Evolutionary conservation across 2,888 invertebrate genomes (phyloP), one percentile per base, ranked within the genome.

Genomic region (Lepidochitona cinerea): DNA sequence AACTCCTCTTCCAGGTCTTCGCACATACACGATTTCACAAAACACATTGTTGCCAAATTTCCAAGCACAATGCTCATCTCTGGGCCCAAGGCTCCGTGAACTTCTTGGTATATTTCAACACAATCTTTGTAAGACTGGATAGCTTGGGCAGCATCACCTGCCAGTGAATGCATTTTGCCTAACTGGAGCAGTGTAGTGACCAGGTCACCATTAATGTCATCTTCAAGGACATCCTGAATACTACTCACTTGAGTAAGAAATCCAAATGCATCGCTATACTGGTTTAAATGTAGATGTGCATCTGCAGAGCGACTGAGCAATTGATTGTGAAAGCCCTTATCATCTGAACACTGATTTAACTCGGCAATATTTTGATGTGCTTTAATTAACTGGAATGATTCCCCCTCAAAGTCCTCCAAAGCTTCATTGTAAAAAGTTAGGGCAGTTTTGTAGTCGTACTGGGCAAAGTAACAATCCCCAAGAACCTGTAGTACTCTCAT

Each of bases 191-290:
- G 80, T 0, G 88, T 85, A 67, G 83, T 86, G 49, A 88, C 85
- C 65, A 90, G 79, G 74, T 90, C 90, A n/a, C 84, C 87, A 67
- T 88, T 87, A 52, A 90, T 90, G 69, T 88, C 88, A 65, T 85
- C 86, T 26, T 89, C 88, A 79, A 89, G 82, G 9, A 85, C 85
- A 73, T 87, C 87, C 76, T 89, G 89, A 75, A 87, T 87, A 76
- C 86, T 87, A 35, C 88, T 84, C n/a, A 89, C 90, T 73, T 89
- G 87, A 69, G 88, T 88, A 72, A 90, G 81, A 75, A 88, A 88
- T 52, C 85, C 84, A 5, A 87, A 87, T 5, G 89, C 89, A 68
- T 85, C 85, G 75, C 85, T 83, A 71, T 89, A 90, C 74, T 90
- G 86, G 71, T 87, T 85, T 83, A 87, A 87, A 77, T 84, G 87